Conservation (phyloP, 2,113 vertebrate species). For the zebrafish (Danio rerio) region DNA sequence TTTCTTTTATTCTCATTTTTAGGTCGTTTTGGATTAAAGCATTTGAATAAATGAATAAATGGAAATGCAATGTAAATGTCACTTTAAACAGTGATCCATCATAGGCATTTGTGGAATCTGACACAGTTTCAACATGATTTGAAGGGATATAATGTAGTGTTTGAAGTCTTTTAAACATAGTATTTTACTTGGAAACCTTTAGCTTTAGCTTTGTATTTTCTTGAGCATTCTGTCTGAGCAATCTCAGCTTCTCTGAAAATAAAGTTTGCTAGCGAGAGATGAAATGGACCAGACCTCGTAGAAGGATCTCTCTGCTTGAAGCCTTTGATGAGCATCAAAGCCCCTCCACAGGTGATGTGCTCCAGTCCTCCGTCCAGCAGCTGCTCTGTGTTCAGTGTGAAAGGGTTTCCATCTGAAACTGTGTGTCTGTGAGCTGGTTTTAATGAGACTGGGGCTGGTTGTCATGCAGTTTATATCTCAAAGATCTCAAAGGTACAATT, state of each 20-base stretch:
- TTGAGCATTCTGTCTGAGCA: neutral
- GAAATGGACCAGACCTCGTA: neutral
- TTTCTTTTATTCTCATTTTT: no score
- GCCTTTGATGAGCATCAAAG: constrained; percentile 58
- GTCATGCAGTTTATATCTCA: neutral
- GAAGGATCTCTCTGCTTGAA: constrained; percentile 9
- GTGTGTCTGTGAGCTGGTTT: neutral
- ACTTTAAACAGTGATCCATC: neutral
- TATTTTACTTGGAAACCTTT: neutral
- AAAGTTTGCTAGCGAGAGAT: neutral
- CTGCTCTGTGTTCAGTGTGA: constrained; percentile 22
- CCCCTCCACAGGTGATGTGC: constrained; percentile 29
- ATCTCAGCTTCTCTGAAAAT: neutral
- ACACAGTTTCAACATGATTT: neutral
- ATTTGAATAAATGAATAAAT: no score
- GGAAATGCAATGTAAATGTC: no score
- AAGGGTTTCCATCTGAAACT: constrained; percentile 8
- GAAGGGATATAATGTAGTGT: neutral
- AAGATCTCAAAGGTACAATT: neutral
- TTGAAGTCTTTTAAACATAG: neutral
- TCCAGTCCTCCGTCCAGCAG: constrained; percentile 15
- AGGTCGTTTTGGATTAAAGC: no score
- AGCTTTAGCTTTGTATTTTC: neutral
- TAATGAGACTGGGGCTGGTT: neutral
- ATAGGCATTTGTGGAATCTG: neutral